phyloP scores from a whole-genome alignment of 2,797 vertebrate species.

The Gallinago nigripennis region DNA sequence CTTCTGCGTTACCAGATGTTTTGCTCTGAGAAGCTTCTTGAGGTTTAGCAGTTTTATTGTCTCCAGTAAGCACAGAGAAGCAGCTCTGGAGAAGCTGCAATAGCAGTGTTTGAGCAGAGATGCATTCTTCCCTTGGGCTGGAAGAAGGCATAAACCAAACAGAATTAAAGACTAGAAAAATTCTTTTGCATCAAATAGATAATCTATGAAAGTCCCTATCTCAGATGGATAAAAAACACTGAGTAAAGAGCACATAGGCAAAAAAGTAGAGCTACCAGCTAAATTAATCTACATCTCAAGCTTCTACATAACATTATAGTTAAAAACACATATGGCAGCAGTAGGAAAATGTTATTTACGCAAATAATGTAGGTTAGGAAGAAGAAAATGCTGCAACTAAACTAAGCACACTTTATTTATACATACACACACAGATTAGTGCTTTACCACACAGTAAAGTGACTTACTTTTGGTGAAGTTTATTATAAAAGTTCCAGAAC shows the following conservation, averaged over 20 bases:
- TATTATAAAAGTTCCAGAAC: constrained; percentile 95
- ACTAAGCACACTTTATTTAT: not conserved
- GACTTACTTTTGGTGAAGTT: constrained; percentile 92
- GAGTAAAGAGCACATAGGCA: not conserved
- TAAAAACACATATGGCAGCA: constrained; percentile 19
- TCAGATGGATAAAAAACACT: not conserved
- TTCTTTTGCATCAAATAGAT: not conserved
- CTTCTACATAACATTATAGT: not conserved
- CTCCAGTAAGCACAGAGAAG: constrained; percentile 84
- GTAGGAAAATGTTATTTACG: not conserved
- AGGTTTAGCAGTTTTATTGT: constrained; percentile 60
- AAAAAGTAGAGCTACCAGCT: not conserved
- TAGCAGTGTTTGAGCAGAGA: constrained; percentile 87
- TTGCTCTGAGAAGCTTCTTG: constrained; percentile 62
- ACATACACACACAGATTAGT: not conserved
- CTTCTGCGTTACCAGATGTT: constrained; percentile 65
- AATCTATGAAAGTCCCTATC: not conserved
- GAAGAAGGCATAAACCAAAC: not conserved
- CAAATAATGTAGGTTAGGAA: not conserved
- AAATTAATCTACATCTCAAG: constrained; percentile 1
- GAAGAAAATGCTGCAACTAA: not conserved
- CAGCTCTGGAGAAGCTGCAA: constrained; percentile 95
- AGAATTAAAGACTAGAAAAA: not conserved
- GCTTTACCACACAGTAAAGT: not conserved
- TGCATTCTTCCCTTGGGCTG: constrained; percentile 84